A percentile compares a stretch with the other conserved stretches of the same genome.
Evolutionary conservation across 1,140 invertebrate species (phyloP).

Genomic region (Bombus confusus): DNA sequence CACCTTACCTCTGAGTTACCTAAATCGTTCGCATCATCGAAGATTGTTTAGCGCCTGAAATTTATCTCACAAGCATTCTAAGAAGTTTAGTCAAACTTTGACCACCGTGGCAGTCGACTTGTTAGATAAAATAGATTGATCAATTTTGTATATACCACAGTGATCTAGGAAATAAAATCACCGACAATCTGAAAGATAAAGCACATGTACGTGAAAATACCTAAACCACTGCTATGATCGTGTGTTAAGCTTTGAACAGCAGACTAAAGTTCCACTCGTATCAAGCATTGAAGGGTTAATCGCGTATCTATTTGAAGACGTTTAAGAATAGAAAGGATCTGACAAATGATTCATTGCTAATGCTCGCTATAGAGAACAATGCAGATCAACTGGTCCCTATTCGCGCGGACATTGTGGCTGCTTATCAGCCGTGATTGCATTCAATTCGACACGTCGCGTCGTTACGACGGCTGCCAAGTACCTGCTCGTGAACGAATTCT

Average conservation of each 20-base stretch:
- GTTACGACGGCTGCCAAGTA: constrained; percentile 40
- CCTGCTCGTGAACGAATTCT: constrained; percentile 45
- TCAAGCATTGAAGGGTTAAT: background rate
- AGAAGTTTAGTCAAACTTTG: rapidly evolving
- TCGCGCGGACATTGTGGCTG: constrained; percentile 29
- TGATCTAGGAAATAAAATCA: background rate
- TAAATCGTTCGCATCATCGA: too few relatives aligned
- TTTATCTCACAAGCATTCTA: too few relatives aligned
- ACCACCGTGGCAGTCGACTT: too few relatives aligned
- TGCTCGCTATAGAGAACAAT: constrained; percentile 27
- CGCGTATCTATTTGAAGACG: background rate
- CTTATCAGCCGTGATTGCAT: constrained; percentile 50
- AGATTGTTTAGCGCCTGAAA: too few relatives aligned
- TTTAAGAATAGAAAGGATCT: constrained; percentile 12
- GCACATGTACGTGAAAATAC: background rate
- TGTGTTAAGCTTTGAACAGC: background rate
- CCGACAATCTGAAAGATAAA: background rate
- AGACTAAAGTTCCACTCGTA: background rate
- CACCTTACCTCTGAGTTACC: too few relatives aligned
- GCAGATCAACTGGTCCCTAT: constrained; percentile 23
- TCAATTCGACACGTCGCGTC: constrained; percentile 27
- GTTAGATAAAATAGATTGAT: too few relatives aligned
- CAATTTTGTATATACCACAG: too few relatives aligned
- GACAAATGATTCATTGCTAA: background rate
- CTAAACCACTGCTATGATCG: too few relatives aligned